Base-by-base conservation (phyloP, 2,888 invertebrate genomes). In the Stegophylla sp. region DNA sequence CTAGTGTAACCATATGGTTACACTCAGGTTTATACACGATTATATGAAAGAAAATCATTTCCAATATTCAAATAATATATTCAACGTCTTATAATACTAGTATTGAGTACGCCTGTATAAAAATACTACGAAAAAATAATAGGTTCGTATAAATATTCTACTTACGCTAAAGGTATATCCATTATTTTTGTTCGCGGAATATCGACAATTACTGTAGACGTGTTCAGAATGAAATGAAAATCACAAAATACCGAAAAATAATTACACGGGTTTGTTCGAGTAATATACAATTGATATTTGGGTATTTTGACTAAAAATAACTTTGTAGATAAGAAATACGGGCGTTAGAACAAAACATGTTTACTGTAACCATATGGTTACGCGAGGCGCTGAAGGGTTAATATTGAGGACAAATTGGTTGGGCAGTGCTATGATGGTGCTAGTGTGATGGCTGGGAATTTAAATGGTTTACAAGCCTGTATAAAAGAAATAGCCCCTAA, bases 401-500 rank as follows among this genome's bases (percentile, higher is more conserved):
- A 51, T 5, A 17, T 51, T 43, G n/a, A n/a, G n/a, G n/a, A 43
- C 10, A 43, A 43, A 43, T 43, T 43, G 10, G 43, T 43, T 43
- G 4, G 43, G 51, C 84, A 84, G 64, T 84, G 83, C 76, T 85
- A 82, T 69, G 84, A 84, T 79, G 84, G 85, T 2, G 84, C 84
- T 1, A 82, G 82, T 63, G 84, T 84, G 17, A 82, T 59, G 81
- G 20, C 81, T 53, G 81, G 83, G 10, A 43, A 82, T 43, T 74
- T 82, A 64, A 72, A 77, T 74, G 82, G 81, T 5, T 61, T 83
- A 41, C 83, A 82, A 83, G 73, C 64, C 76, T 83, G 79, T 83
- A 76, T 84, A 48, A 83, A 82, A 83, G 74, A 82, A 26, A 56
- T 59, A 20, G 83, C 82, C n/a, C 83, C 83, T 1, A 82, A 82